Base-by-base conservation (phyloP, 2,888 invertebrate species). In the Thecophora atra region DNA sequence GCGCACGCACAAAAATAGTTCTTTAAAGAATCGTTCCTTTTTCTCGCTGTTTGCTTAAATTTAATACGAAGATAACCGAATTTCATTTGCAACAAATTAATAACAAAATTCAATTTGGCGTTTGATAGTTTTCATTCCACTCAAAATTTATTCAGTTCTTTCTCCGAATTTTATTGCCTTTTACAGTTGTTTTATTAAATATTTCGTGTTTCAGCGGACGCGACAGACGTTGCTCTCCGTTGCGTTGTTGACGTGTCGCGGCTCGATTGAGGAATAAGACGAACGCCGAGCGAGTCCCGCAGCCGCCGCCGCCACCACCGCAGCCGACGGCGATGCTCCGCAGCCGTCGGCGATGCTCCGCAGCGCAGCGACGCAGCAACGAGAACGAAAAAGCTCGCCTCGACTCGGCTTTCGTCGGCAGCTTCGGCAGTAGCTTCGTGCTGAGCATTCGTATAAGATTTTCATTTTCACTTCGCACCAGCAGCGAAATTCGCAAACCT, bases 181-280 rank as follows among this genome's bases (percentile, higher is more conserved):
- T 44, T 24, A 56, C 26, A 13, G 24, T 26, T 11, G 17, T 56
- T 56, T 56, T 56, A 24, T 56, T 11, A 1, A n/a, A 1, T 26
- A 56, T 21, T 26, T 56, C 5, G 15, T 11, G 24, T n/a, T 26
- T 56, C 56, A 1, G 6, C 37, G 3, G 37, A 8, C 7, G 37
- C 70, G 58, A 73, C 68, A 73, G 58, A 51, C 68, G 44, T 71
- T 71, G n/a, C 19, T 72, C n/a, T n/a, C n/a, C n/a, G n/a, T n/a
- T n/a, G n/a, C n/a, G 75, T 76, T 83, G 82, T 80, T 78, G 76
- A 77, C 83, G 83, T 81, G 78, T 83, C 75, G 84, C 82, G 78
- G 79, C 84, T 79, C 82, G 77, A 78, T 77, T 79, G 81, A 77
- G 82, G 80, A 82, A 81, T 83, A 82, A 70, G 70, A 71, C 75